Percentiles rank a stretch among this genome's conserved stretches.
These are phyloP conservation scores for Sialia sialis DNA, from an alignment of 2,113 vertebrate genomes.

Conservation along the genomic window DNA sequence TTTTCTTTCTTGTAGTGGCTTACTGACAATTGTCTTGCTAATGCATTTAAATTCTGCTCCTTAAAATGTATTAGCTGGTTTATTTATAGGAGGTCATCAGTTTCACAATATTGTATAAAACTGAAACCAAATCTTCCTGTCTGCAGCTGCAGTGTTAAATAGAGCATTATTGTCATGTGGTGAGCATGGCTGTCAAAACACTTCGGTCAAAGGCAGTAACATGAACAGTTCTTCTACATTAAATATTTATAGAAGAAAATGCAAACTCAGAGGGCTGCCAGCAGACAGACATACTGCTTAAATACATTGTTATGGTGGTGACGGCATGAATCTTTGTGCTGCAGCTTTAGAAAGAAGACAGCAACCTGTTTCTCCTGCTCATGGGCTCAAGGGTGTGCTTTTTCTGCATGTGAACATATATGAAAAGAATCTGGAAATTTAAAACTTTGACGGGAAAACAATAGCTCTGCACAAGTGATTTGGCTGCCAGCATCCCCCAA, in stretches of 20 bases:
- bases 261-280: constrained; percentile 38
- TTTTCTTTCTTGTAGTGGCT: background rate
- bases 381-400: fast-evolving
- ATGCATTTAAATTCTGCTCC: background rate
- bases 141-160: constrained; percentile 60
- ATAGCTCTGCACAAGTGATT: background rate
- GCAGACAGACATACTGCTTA: constrained; percentile 1
- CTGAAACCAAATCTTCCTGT: constrained; percentile 43
- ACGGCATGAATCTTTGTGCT: fast-evolving
- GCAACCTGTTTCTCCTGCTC: background rate
- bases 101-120: constrained; percentile 44
- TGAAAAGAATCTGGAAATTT: background rate
- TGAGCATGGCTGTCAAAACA: constrained; percentile 66
- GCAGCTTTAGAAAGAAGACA: background rate
- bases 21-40: background rate
- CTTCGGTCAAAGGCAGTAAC: constrained; percentile 35
- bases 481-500: background rate
- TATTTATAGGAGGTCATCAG: constrained; percentile 12
- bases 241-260: constrained; percentile 66
- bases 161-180: constrained; percentile 58
- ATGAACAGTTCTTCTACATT: constrained; percentile 34
- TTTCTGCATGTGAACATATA: background rate
- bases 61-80: constrained; percentile 14
- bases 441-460: background rate
- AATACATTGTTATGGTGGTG: background rate